Percentiles rank a stretch among this genome's conserved stretches.
Evolutionary conservation across 2,797 vertebrate species (phyloP).

Genomic region (Melanogrammus aeglefinus): DNA sequence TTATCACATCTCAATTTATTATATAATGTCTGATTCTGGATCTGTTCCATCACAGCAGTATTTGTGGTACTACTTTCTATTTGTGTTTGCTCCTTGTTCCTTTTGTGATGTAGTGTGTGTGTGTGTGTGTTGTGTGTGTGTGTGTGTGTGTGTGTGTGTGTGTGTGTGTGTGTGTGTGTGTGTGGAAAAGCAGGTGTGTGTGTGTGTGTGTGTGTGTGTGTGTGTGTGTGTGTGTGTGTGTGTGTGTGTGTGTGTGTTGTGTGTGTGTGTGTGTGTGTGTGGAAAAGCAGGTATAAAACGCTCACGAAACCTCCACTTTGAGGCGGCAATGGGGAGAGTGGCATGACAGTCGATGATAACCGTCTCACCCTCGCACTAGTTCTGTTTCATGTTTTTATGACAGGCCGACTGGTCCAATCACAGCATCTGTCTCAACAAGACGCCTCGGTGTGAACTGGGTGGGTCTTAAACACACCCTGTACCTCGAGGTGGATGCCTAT

Average conservation of each 20-base stretch:
- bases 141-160: not conserved
- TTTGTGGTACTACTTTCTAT: not conserved
- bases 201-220: too few relatives aligned
- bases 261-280: constrained; percentile 13
- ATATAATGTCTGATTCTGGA: not conserved
- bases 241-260: constrained; percentile 10
- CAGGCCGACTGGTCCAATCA: constrained; percentile 33
- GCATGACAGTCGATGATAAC: constrained; percentile 39
- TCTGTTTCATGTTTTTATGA: not conserved
- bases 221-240: not conserved
- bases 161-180: too few relatives aligned
- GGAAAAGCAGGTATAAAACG: not conserved
- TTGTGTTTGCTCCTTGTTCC: not conserved
- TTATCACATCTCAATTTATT: not conserved
- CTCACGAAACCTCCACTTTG: not conserved
- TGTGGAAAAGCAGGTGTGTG: too few relatives aligned
- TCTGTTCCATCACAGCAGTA: not conserved
- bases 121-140: not conserved
- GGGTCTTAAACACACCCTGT: constrained; percentile 24
- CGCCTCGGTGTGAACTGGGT: constrained; percentile 48
- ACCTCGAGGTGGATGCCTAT: constrained; percentile 16
- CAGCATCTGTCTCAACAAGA: constrained; percentile 56
- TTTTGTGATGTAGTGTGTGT: not conserved
- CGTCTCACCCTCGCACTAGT: constrained; percentile 25
- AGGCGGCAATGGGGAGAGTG: not conserved